Percentiles rank a stretch among this genome's conserved stretches.
These are phyloP conservation scores for Dendrolimus kikuchii DNA, from an alignment of 1,140 invertebrate species.

Conservation along the genomic window DNA sequence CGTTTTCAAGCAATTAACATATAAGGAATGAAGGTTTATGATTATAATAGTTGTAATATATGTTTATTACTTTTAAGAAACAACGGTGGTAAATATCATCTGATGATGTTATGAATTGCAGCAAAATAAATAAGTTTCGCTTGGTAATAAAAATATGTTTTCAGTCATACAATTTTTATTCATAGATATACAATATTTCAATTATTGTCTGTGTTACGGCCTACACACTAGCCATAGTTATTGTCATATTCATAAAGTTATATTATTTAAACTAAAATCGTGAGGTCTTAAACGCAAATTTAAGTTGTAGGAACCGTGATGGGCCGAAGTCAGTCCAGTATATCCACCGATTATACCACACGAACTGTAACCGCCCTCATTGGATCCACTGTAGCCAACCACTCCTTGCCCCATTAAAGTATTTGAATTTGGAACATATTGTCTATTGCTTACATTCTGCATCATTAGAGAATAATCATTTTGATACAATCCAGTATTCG, in stretches of 20 bases:
- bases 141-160: no score
- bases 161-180: no score
- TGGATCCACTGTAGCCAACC: constrained; percentile 28
- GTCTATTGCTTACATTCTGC: constrained; percentile 56
- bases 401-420: constrained; percentile 44
- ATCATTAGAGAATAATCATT: constrained; percentile 68
- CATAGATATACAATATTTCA: no score
- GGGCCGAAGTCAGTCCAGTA: constrained; percentile 42
- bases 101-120: no score
- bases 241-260: constrained; percentile 46
- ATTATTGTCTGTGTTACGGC: no score
- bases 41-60: no score
- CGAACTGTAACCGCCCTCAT: constrained; percentile 46
- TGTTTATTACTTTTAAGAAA: no score
- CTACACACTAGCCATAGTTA: neutral
- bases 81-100: no score
- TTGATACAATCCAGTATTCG: constrained; percentile 53
- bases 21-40: no score
- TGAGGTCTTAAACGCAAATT: constrained; percentile 65
- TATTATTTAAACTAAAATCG: constrained; percentile 66
- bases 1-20: no score
- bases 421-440: constrained; percentile 49
- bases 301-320: constrained; percentile 63
- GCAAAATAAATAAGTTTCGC: no score
- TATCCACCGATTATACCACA: constrained; percentile 61